phyloP scores from a whole-genome alignment of 2,888 invertebrate genomes.

The Drosophila parthenogenetica region DNA sequence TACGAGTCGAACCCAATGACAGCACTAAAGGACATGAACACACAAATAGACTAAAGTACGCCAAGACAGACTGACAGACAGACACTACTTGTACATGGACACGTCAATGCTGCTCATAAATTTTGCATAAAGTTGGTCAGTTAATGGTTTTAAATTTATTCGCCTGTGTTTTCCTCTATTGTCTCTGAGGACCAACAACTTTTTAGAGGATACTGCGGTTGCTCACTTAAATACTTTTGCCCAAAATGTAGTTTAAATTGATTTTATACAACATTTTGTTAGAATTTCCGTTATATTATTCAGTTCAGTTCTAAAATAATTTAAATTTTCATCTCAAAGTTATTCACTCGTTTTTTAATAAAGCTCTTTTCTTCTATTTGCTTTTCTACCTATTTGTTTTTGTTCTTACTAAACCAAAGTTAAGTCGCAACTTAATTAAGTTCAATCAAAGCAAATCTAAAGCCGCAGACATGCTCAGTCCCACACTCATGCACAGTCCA shows the following conservation, averaged over 20 bases:
- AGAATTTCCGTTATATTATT: no score
- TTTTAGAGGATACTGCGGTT: conserved; percentile 44
- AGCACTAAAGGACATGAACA: conserved; percentile 29
- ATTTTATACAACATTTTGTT: conserved; percentile 5
- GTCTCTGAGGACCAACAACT: conserved; percentile 26
- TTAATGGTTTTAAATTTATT: conserved; percentile 77
- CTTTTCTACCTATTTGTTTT: background rate
- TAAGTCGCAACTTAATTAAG: conserved; percentile 60
- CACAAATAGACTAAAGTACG: conserved; percentile 1
- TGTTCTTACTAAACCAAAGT: background rate
- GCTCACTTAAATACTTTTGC: conserved; percentile 39
- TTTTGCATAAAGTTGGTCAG: conserved; percentile 61
- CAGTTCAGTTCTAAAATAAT: background rate
- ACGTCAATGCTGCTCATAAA: conserved; percentile 60
- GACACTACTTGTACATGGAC: conserved; percentile 9
- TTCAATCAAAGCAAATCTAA: conserved; percentile 45
- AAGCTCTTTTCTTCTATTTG: background rate
- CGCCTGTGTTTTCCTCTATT: conserved; percentile 19
- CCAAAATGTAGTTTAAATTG: conserved; percentile 44
- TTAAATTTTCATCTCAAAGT: background rate
- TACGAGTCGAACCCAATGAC: conserved; percentile 39
- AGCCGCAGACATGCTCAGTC: conserved; percentile 53
- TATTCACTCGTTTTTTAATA: background rate
- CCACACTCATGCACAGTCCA: conserved; percentile 4
- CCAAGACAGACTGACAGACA: conserved; percentile 4